Conservation (phyloP, 2,797 vertebrate genomes). For the Emys orbicularis region DNA sequence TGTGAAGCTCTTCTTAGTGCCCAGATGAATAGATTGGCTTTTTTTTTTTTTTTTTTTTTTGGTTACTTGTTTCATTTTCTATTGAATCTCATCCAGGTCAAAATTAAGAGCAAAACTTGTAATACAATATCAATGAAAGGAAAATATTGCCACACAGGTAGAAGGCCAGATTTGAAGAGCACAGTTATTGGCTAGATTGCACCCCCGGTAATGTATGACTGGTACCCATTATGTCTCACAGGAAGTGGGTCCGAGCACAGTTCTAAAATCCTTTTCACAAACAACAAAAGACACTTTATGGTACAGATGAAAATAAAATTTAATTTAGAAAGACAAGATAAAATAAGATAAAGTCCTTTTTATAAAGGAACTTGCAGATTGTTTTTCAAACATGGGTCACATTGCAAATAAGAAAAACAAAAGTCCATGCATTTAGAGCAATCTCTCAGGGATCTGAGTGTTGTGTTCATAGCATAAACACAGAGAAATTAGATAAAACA, state of each 20-base stretch:
- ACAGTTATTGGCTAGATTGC: conserved; percentile 61
- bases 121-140: conserved; percentile 15
- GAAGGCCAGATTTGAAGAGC: conserved; percentile 55
- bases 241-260: conserved; percentile 48
- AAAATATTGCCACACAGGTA: conserved; percentile 13
- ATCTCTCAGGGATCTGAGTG: not conserved
- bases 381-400: not conserved
- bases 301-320: not conserved
- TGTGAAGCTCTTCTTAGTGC: conserved; percentile 20
- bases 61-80: conserved; percentile 48
- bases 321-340: not conserved
- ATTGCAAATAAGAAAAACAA: not conserved
- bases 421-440: not conserved
- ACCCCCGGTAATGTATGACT: conserved; percentile 11
- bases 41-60: conserved; percentile 42
- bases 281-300: not conserved
- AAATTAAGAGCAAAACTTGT: not conserved
- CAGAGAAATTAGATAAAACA: not conserved
- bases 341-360: not conserved
- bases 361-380: not conserved
- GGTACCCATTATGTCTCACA: conserved; percentile 42
- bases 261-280: not conserved
- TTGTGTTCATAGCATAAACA: not conserved
- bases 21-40: conserved; percentile 32
- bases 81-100: conserved; percentile 2